Evolutionary conservation across 2,888 invertebrate species (phyloP), one percentile per base, ranked within the genome.

Genomic region (Seladonia tumulorum): DNA sequence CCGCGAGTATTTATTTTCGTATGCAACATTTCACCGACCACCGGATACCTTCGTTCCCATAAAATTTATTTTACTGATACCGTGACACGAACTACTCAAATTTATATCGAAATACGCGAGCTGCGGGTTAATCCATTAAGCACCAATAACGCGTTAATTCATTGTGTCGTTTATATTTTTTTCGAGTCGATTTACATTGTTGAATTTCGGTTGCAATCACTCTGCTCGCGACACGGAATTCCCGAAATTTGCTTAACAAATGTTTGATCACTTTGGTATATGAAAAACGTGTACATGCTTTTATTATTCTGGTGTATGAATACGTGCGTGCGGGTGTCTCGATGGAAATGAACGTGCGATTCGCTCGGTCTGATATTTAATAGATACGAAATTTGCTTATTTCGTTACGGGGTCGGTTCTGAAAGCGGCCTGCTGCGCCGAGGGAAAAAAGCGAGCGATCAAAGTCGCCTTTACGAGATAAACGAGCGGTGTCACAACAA

Each of bases 401-500:
- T 29, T 29, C 16, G 25, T 16, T 29, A 14, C 14, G 29, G 25
- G 14, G 25, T 60, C 60, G 60, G 14, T 60, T n/a, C 16, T 5
- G 25, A 1, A 29, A 60, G 25, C 60, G 60, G 60, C 25, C 25
- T 14, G 25, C 5, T 5, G 60, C 14, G 14, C 1, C 14, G 25
- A 5, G 60, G 29, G 5, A 18, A 25, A 25, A 5, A 25, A 5
- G 25, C 25, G 5, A 5, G 25, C 25, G 25, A 60, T 60, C 60
- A 60, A 60, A 60, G 60, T 60, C 25, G 60, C 60, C 14, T 25
- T 60, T 60, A 60, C 25, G 60, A 60, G 60, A 60, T 60, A 60
- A 60, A 60, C 25, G 60, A 60, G 7, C 25, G 60, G 60, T 25
- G 60, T 60, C 60, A 25, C 60, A 25, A 60, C 60, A 60, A 16